phyloP scores from a whole-genome alignment of 2,888 invertebrate species.

The Mythimna lalbum region DNA sequence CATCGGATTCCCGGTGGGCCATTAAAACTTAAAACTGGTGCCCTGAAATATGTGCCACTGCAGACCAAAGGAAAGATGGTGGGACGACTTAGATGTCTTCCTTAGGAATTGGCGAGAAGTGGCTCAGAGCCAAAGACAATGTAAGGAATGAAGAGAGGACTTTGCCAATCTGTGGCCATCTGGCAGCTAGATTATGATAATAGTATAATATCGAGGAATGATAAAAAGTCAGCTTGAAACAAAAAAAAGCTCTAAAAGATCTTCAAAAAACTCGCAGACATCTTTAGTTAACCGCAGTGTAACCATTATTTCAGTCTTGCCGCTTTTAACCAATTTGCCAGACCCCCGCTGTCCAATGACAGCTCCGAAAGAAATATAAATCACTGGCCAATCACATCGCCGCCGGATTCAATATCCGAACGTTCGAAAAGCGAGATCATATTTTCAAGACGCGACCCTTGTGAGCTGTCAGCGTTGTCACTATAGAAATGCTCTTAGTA shows the following conservation, averaged over 20 bases:
- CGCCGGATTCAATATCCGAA: conserved; percentile 43
- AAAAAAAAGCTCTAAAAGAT: background rate
- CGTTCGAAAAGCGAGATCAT: conserved; percentile 45
- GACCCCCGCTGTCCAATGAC: conserved; percentile 17
- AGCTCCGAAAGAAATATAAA: conserved; percentile 47
- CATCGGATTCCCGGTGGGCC: too few species aligned
- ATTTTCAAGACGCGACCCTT: conserved; percentile 55
- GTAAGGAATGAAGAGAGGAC: too few species aligned
- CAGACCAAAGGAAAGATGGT: too few species aligned
- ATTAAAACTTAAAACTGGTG: too few species aligned
- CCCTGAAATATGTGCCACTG: too few species aligned
- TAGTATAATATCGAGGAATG: too few species aligned
- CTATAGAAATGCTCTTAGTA: conserved; percentile 49
- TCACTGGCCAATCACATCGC: conserved; percentile 46
- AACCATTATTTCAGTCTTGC: conserved; percentile 22
- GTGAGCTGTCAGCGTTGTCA: conserved; percentile 56
- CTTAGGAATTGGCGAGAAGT: too few species aligned
- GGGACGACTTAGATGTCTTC: too few species aligned
- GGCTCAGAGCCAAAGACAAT: too few species aligned
- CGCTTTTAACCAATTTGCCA: conserved; percentile 40
- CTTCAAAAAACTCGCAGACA: background rate
- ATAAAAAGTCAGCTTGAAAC: too few species aligned
- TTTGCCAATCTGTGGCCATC: too few species aligned
- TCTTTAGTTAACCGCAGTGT: background rate
- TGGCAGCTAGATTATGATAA: too few species aligned